Evolutionary conservation across 2,888 invertebrate species (phyloP), one percentile per base, ranked within the genome.

Genomic region (Plagiodera versicolora): DNA sequence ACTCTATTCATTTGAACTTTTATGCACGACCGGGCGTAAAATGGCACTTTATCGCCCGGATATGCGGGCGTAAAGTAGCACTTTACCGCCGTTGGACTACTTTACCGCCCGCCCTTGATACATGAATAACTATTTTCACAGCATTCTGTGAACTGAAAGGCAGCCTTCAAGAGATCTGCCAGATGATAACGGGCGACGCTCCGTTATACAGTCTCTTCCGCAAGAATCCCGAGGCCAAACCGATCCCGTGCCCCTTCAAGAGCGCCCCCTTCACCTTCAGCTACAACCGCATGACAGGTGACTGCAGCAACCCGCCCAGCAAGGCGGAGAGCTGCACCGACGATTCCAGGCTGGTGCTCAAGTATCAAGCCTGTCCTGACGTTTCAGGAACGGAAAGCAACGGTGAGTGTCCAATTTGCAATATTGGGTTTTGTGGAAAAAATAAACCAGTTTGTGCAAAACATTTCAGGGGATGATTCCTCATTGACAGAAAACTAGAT

Each of bases 241-340:
- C 92, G 0, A 74, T 79, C 10, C 64, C 75, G 71, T 94, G 94
- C 74, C 94, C 94, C 1, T 92, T 94, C 81, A 86, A 86, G 68
- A 87, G 89, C 24, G 90, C 91, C 55, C 92, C 93, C 0, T 89
- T 91, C 79, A 89, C 89, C 11, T 93, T 94, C 80, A 88, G 89
- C 1, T 72, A 71, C 49, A 90, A 85, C 75, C 79, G 86, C 81
- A 91, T 91, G 1, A 83, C 86, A 0, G 90, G 89, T 0, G 90
- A 90, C 71, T 93, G 93, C 79, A 81, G 80, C 44, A 86, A 87
- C 72, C 93, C 93, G 0, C 86, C 86, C 14, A 92, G 92, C 10
- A 86, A 88, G 47, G 90, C 91, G 0, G 92, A 92, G 78, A 88
- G 90, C 54, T 94, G 94, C 80, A 93, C 92, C 0, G 91, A 93